These are phyloP conservation scores for Ptyas mucosa DNA, from an alignment of 2,113 vertebrate genomes.

Conservation along the genomic window DNA sequence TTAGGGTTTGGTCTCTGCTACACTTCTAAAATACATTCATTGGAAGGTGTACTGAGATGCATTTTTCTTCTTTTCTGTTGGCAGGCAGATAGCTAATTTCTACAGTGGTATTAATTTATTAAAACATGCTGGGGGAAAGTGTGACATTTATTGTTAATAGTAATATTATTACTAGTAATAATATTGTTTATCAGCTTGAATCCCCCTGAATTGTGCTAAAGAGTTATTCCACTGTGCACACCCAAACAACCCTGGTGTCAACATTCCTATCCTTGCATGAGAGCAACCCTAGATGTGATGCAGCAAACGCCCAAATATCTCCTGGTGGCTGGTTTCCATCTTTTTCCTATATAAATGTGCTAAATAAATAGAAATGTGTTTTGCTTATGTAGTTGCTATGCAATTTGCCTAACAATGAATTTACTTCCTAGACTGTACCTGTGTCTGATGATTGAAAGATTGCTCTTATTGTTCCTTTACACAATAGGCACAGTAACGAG, in stretches of 20 bases:
- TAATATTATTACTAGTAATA: no score
- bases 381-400: background rate
- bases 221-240: background rate
- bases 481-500: background rate
- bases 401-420: background rate
- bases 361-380: background rate
- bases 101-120: conserved; percentile 38
- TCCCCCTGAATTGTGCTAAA: background rate
- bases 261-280: conserved; percentile 27
- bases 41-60: background rate
- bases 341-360: background rate
- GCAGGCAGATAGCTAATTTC: conserved; percentile 48
- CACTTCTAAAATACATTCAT: conserved; percentile 16
- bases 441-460: background rate
- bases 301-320: no score
- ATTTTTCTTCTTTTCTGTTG: conserved; percentile 1
- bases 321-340: no score
- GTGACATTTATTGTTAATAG: conserved; percentile 10
- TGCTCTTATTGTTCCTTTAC: background rate
- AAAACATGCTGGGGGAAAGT: conserved; percentile 2
- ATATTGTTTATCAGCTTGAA: conserved; percentile 6
- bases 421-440: background rate
- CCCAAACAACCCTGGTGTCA: conserved; percentile 16
- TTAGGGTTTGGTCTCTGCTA: conserved; percentile 18
- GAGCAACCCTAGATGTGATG: background rate